phyloP scores from a whole-genome alignment of 2,888 invertebrate species.

The Mesoligia furuncula region DNA sequence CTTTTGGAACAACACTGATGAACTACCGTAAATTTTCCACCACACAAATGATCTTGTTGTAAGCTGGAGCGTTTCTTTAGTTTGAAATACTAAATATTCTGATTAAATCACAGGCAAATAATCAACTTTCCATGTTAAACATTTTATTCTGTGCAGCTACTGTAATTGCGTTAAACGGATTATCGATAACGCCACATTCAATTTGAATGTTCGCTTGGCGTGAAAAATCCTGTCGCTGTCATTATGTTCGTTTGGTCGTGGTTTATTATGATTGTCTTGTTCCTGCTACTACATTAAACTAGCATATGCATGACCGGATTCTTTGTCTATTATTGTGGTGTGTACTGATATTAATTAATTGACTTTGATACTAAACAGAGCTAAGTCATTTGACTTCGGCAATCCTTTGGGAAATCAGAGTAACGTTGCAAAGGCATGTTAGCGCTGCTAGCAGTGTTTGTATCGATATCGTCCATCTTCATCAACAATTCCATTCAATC shows the following conservation, averaged over 20 bases:
- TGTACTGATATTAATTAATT: conserved; percentile 1
- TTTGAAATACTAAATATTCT: conserved; percentile 10
- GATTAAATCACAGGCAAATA: conserved; percentile 27
- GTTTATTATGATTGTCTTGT: conserved; percentile 19
- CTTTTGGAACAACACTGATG: not conserved
- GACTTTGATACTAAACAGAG: conserved; percentile 9
- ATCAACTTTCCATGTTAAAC: conserved; percentile 33
- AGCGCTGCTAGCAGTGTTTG: not conserved
- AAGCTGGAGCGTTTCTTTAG: not conserved
- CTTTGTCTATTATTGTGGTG: not conserved
- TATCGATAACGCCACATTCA: conserved; percentile 54
- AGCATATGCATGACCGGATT: not conserved
- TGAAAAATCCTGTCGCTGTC: conserved; percentile 46
- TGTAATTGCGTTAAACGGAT: conserved; percentile 57
- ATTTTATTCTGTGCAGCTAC: conserved; percentile 46
- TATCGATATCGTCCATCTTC: not conserved
- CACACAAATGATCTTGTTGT: not conserved
- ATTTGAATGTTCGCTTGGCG: conserved; percentile 41
- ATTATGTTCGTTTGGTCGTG: conserved; percentile 41
- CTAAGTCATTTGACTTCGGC: not conserved
- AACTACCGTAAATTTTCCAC: not conserved
- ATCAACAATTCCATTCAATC: conserved; percentile 3
- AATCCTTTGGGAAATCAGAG: conserved; percentile 35
- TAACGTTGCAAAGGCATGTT: conserved; percentile 1
- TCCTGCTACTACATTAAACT: not conserved